Conservation (phyloP, 2,113 vertebrate genomes). For the Sula dactylatra region DNA sequence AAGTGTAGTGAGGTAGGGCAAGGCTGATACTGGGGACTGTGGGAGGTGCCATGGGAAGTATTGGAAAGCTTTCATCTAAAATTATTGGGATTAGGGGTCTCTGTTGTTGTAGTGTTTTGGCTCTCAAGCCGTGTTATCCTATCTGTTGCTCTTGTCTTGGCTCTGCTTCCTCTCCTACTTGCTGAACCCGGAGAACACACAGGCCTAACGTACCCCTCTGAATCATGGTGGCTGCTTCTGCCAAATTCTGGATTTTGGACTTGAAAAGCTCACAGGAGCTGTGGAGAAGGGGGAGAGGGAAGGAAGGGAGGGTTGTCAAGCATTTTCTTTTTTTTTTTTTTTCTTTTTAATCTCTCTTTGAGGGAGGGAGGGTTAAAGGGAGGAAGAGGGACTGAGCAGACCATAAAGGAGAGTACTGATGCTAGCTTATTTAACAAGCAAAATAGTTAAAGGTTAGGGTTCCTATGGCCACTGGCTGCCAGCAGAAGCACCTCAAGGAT, state of each 20-base stretch:
- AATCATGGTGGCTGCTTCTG: not conserved
- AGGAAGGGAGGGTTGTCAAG: not conserved
- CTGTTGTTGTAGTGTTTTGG: not conserved
- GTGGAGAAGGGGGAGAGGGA: not conserved
- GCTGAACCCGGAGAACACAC: not conserved
- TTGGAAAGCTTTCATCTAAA: not conserved
- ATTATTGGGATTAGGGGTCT: not conserved
- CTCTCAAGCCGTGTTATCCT: not conserved
- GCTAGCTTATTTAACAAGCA: constrained; percentile 55
- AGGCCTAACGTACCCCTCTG: not conserved
- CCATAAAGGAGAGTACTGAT: constrained; percentile 2
- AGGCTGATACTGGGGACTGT: not conserved
- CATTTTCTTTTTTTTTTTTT: not conserved
- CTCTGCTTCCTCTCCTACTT: not conserved
- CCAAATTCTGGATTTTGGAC: not conserved
- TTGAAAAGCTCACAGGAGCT: not conserved
- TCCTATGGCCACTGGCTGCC: constrained; percentile 71
- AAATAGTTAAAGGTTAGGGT: constrained; percentile 73
- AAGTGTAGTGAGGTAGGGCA: not conserved
- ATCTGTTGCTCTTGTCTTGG: not conserved
- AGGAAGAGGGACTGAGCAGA: not conserved
- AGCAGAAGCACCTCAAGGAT: constrained; percentile 43
- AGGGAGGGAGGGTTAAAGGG: not conserved
- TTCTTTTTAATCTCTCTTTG: not conserved
- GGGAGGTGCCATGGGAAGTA: not conserved